These are phyloP conservation scores for Himalopsyche phryganea DNA, from an alignment of 1,140 invertebrate species.

Conservation along the genomic window DNA sequence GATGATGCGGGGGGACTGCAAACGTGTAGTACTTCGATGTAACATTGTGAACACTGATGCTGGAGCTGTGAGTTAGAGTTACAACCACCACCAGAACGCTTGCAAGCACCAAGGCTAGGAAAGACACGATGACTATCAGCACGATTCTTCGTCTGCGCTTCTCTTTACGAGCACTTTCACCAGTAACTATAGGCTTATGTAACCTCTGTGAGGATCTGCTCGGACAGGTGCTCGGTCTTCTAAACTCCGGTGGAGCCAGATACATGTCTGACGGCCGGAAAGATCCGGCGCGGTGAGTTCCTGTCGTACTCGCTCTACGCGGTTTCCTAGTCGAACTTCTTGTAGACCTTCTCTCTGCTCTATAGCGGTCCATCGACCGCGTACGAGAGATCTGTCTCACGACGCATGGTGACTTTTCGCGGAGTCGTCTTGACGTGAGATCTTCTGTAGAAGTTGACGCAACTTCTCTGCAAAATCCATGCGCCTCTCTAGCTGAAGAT, in stretches of 20 bases:
- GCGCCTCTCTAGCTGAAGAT: slow-evolving; percentile 4
- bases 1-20: slow-evolving; percentile 55
- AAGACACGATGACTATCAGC: slow-evolving; percentile 62
- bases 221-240: slow-evolving; percentile 32
- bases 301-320: slow-evolving; percentile 41
- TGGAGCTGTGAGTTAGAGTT: slow-evolving; percentile 65
- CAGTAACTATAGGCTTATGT: slow-evolving; percentile 33
- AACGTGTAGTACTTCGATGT: slow-evolving; percentile 62
- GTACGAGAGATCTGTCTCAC: slow-evolving; percentile 22
- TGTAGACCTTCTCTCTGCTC: slow-evolving; percentile 8
- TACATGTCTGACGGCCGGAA: slow-evolving; percentile 12
- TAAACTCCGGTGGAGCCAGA: slow-evolving; percentile 7
- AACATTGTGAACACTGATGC: slow-evolving; percentile 54
- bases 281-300: slow-evolving; percentile 5
- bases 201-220: slow-evolving; percentile 44
- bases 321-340: neutral
- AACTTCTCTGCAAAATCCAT: slow-evolving; percentile 4
- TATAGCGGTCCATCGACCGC: slow-evolving; percentile 27
- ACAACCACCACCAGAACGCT: slow-evolving; percentile 68
- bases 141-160: slow-evolving; percentile 62
- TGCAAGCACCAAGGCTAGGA: slow-evolving; percentile 63
- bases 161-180: slow-evolving; percentile 42
- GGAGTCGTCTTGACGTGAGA: slow-evolving; percentile 4
- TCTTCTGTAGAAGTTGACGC: slow-evolving; percentile 22
- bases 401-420: slow-evolving; percentile 7